Conservation (phyloP, 2,888 invertebrate genomes). For the Boloria euphrosyne region DNA sequence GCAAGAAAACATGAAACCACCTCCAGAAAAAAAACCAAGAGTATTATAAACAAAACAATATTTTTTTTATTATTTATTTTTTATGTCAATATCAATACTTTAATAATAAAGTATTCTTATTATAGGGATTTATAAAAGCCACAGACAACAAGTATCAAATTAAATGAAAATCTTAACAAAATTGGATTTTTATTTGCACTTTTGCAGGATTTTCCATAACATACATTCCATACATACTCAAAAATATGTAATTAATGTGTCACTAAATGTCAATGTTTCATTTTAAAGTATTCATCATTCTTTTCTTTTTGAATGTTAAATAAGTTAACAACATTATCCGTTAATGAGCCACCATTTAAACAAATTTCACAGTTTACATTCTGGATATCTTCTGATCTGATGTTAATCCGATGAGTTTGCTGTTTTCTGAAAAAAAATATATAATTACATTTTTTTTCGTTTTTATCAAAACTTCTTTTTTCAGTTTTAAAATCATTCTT, state of each 20-base stretch:
- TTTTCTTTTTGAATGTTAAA: conserved; percentile 63
- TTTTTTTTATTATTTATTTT: neutral
- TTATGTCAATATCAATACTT: neutral
- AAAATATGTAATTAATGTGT: no score
- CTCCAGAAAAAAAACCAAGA: conserved; percentile 92
- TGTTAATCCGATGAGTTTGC: conserved; percentile 20
- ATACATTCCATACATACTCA: no score
- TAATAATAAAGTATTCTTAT: neutral
- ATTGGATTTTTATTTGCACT: no score
- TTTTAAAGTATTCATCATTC: conserved; percentile 51
- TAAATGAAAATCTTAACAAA: no score
- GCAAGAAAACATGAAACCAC: conserved; percentile 91
- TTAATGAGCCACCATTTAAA: conserved; percentile 46
- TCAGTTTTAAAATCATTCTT: conserved; percentile 44
- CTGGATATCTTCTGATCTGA: conserved; percentile 44
- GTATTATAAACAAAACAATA: conserved; percentile 40
- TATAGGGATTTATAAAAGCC: no score
- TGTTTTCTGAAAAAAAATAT: conserved; percentile 42
- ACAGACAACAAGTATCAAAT: no score
- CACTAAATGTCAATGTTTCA: neutral
- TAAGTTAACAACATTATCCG: conserved; percentile 62
- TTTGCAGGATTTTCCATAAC: no score
- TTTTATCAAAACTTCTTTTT: neutral
- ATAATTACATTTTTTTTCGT: conserved; percentile 2
- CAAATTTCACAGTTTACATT: conserved; percentile 71